phyloP scores from a whole-genome alignment of 2,797 vertebrate genomes.

The Manis javanica region DNA sequence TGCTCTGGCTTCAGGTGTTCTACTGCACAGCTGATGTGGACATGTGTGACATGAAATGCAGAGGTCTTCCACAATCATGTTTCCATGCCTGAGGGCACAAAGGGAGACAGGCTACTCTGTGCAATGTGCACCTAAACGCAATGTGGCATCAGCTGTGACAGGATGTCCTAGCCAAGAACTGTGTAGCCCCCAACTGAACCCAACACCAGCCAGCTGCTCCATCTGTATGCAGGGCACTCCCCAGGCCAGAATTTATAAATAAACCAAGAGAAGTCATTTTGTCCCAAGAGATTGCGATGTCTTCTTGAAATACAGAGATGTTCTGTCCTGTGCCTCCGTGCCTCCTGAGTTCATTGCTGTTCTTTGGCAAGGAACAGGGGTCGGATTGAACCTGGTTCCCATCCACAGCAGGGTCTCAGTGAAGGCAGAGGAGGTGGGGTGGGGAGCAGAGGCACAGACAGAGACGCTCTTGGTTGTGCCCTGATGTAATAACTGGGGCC shows the following conservation, averaged over 20 bases:
- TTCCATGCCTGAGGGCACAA: neutral
- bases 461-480: slow-evolving; percentile 70
- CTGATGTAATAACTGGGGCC: slow-evolving; percentile 73
- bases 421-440: neutral
- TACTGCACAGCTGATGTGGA: too few relatives aligned
- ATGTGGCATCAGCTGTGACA: neutral
- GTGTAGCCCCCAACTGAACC: neutral
- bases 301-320: slow-evolving; percentile 85
- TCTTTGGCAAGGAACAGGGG: slow-evolving; percentile 82
- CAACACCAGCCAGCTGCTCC: slow-evolving; percentile 79
- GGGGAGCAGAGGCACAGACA: slow-evolving; percentile 48
- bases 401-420: slow-evolving; percentile 78
- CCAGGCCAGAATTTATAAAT: slow-evolving; percentile 81
- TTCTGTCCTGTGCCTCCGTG: slow-evolving; percentile 75
- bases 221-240: slow-evolving; percentile 81
- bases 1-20: neutral
- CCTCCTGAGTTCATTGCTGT: slow-evolving; percentile 79
- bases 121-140: neutral
- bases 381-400: slow-evolving; percentile 83
- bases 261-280: slow-evolving; percentile 87
- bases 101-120: neutral
- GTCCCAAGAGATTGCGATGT: slow-evolving; percentile 81
- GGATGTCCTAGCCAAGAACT: neutral
- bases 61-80: neutral
- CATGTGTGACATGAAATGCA: neutral